Conservation (phyloP, 2,888 invertebrate species). For the Amiota communis region DNA sequence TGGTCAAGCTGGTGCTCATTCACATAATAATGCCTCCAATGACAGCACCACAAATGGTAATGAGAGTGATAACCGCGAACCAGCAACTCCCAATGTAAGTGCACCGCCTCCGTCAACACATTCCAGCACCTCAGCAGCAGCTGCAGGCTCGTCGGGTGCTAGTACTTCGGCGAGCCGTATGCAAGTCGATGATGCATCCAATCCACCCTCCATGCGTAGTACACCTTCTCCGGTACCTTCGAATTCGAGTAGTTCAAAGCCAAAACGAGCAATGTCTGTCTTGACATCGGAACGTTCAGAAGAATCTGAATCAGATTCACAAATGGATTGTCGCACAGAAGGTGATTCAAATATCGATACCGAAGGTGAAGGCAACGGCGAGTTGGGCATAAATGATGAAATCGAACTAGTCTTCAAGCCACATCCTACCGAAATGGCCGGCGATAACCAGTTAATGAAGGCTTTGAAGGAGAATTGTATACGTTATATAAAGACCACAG, state of each 20-base stretch:
- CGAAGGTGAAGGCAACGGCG: constrained; percentile 84
- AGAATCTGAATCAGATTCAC: constrained; percentile 79
- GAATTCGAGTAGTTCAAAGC: constrained; percentile 80
- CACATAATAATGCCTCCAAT: constrained; percentile 69
- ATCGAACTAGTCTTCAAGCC: constrained; percentile 97
- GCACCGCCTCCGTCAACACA: constrained; percentile 35
- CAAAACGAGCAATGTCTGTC: constrained; percentile 81
- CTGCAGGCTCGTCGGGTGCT: constrained; percentile 57
- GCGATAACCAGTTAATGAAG: constrained; percentile 86
- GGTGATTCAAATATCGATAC: constrained; percentile 89
- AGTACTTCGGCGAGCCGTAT: constrained; percentile 74
- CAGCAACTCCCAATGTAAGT: constrained; percentile 30
- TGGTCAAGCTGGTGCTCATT: constrained; percentile 67
- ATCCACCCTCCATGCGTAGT: constrained; percentile 81
- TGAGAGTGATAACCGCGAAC: constrained; percentile 62
- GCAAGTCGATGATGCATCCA: constrained; percentile 73
- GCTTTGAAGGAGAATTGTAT: constrained; percentile 90
- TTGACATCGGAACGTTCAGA: constrained; percentile 81
- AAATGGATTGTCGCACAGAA: constrained; percentile 80
- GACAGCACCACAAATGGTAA: constrained; percentile 72
- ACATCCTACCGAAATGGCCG: constrained; percentile 93
- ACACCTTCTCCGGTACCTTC: constrained; percentile 84
- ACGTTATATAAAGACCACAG: constrained; percentile 95
- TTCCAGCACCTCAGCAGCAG: constrained; percentile 39
- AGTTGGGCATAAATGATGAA: constrained; percentile 87